phyloP scores from a whole-genome alignment of 2,113 vertebrate genomes.

The Danio rerio region GRCz12tu NC_133200.1:16705001-16705500 shows the following conservation, averaged over 20 bases:
- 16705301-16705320: conserved; percentile 8
- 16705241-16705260: conserved; percentile 23
- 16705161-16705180: conserved; percentile 6
- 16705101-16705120: neutral
- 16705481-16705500: neutral
- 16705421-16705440: neutral
- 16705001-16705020: too few species aligned
- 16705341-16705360: neutral
- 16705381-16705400: conserved; percentile 11
- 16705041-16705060: too few species aligned
- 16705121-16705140: conserved; percentile 10
- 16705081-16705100: too few species aligned
- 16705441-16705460: conserved; percentile 13
- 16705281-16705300: neutral
- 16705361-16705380: conserved; percentile 1
- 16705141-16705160: neutral
- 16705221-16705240: conserved; percentile 30
- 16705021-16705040: too few species aligned
- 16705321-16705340: conserved; percentile 15
- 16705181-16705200: conserved; percentile 25
- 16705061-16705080: too few species aligned
- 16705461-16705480: conserved; percentile 11
- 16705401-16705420: neutral
- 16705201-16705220: conserved; percentile 32
- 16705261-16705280: conserved; percentile 26